Conservation (phyloP, 2,113 vertebrate species). For the Apodemus speciosus region DNA sequence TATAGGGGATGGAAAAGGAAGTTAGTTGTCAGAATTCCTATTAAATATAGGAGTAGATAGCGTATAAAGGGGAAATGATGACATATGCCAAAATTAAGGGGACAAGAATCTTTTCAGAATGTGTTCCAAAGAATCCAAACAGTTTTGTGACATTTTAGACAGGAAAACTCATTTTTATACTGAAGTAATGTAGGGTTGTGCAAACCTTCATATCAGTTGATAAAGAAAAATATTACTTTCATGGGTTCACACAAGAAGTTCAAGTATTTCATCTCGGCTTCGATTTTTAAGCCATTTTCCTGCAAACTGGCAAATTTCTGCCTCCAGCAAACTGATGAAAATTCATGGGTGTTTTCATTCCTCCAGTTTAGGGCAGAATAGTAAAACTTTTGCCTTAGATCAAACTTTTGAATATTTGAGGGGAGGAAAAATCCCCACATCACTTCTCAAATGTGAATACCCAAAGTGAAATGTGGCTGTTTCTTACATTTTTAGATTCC, state of each 20-base stretch:
- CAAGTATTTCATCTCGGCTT: slow-evolving; percentile 80
- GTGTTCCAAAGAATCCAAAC: slow-evolving; percentile 58
- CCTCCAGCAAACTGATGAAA: slow-evolving; percentile 82
- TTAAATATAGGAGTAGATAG: slow-evolving; percentile 58
- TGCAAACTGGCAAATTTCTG: slow-evolving; percentile 80
- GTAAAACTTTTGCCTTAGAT: slow-evolving; percentile 81
- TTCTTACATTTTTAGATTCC: slow-evolving; percentile 80
- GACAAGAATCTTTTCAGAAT: not conserved
- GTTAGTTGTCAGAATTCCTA: slow-evolving; percentile 33
- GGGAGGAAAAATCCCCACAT: slow-evolving; percentile 27
- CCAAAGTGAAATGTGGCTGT: slow-evolving; percentile 79
- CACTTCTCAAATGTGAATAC: slow-evolving; percentile 78
- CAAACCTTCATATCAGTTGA: slow-evolving; percentile 75
- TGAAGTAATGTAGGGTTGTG: slow-evolving; percentile 69
- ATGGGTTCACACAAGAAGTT: slow-evolving; percentile 78
- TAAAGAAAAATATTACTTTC: slow-evolving; percentile 81
- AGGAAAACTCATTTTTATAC: slow-evolving; percentile 69
- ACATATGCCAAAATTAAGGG: slow-evolving; percentile 62
- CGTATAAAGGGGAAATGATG: slow-evolving; percentile 46
- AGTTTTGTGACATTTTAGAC: slow-evolving; percentile 68
- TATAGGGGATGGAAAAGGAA: not conserved
- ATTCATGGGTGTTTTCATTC: slow-evolving; percentile 81
- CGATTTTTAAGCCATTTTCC: slow-evolving; percentile 79
- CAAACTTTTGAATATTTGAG: slow-evolving; percentile 81
- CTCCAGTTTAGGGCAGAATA: slow-evolving; percentile 76